Evolutionary conservation across 2,888 invertebrate species (phyloP), one percentile per base, ranked within the genome.

Genomic region (Oegoconia quadripuncta): DNA sequence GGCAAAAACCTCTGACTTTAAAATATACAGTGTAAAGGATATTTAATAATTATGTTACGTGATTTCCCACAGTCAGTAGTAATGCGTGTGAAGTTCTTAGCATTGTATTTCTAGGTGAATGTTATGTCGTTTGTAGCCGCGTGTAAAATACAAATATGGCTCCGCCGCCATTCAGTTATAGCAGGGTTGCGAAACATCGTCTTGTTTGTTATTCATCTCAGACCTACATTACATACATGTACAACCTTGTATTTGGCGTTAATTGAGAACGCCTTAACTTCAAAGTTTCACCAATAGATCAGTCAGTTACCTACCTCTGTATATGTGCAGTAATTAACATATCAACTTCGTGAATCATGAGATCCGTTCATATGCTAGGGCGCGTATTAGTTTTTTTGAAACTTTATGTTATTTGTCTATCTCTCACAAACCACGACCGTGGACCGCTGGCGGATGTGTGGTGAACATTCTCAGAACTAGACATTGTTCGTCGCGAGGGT

Each of bases 11-110:
- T n/a, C n/a, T n/a, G n/a, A n/a, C n/a, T n/a, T n/a, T n/a, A n/a
- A n/a, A 22, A 22, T 8, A 22, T 22, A 22, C 1, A 27, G 12
- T 1, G 6, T 18, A 20, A 28, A 3, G 18, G 20, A 26, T 28
- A 33, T 30, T 30, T 28, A 25, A 22, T 14, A 18, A 15, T 41
- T 39, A 36, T 34, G 39, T 39, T 48, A 13, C 14, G 14, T 27
- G 3, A 47, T 52, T 74, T 74, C 77, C 62, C 78, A 78, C 71
- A 63, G 51, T 58, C 49, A 50, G 51, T n/a, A n/a, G n/a, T 44
- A 61, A 64, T 47, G 70, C 68, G 76, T 86, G 86, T 74, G 84
- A 86, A 84, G 61, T 59, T 68, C 66, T 70, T 65, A 74, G 70
- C 78, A 84, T 84, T 86, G 84, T 77, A 44, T 59, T 61, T 68